These are phyloP conservation scores for Catotricha subobsoleta DNA, from an alignment of 2,888 invertebrate species.

Conservation along the genomic window DNA sequence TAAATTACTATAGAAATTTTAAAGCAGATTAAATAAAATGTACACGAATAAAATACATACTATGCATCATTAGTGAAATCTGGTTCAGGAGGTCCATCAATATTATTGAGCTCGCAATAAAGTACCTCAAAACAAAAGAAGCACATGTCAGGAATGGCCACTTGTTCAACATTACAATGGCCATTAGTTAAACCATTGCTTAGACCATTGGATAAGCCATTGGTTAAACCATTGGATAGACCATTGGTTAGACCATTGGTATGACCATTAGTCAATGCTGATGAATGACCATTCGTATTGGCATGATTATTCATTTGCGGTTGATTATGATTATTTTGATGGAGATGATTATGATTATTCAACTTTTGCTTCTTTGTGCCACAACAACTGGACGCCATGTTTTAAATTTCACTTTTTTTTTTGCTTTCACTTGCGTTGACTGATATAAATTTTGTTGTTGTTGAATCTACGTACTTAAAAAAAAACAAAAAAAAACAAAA, in stretches of 20 bases:
- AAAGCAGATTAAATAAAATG: too few relatives aligned
- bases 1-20: too few relatives aligned
- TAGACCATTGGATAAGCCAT: not conserved
- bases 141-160: slow-evolving; percentile 91
- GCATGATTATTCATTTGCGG: not conserved
- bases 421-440: too few relatives aligned
- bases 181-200: slow-evolving; percentile 4
- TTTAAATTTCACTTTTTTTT: too few relatives aligned
- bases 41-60: slow-evolving; percentile 68
- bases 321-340: slow-evolving; percentile 1
- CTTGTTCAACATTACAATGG: slow-evolving; percentile 20
- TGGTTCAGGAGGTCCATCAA: slow-evolving; percentile 80
- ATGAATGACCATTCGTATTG: slow-evolving; percentile 1
- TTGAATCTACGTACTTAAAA: too few relatives aligned
- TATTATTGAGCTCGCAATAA: slow-evolving; percentile 80
- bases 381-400: slow-evolving; percentile 81
- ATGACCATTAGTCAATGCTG: not conserved
- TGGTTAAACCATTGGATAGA: not conserved
- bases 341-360: slow-evolving; percentile 36
- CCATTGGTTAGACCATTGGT: not conserved
- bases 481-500: too few relatives aligned
- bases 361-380: slow-evolving; percentile 84
- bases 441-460: too few relatives aligned
- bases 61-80: slow-evolving; percentile 88
- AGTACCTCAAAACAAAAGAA: slow-evolving; percentile 99